Percentiles rank a stretch among this genome's conserved stretches.
phyloP scores from a whole-genome alignment of 1,140 invertebrate species.

The Diorhabda elongata region DNA sequence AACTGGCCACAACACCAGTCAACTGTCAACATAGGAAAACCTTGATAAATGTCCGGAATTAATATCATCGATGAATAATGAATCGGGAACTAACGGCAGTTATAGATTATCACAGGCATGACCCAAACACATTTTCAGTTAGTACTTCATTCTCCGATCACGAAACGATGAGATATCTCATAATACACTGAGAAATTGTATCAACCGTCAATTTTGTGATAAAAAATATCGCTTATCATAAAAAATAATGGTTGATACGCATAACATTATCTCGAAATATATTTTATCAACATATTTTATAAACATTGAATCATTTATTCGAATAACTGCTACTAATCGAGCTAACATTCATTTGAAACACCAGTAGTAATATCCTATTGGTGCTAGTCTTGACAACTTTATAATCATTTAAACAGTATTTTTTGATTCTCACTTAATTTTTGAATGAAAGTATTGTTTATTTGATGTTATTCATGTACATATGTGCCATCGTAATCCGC shows the following conservation, averaged over 20 bases:
- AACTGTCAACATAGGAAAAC: constrained; percentile 33
- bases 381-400: too few species aligned
- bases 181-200: too few species aligned
- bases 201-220: not conserved
- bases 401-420: too few species aligned
- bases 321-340: too few species aligned
- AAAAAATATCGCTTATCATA: not conserved
- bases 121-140: constrained; percentile 15
- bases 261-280: not conserved
- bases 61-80: constrained; percentile 44
- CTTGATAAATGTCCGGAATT: constrained; percentile 42
- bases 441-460: too few species aligned
- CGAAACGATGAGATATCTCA: not conserved
- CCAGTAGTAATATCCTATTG: too few species aligned
- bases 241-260: not conserved
- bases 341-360: too few species aligned
- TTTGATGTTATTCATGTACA: too few species aligned
- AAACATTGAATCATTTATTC: too few species aligned
- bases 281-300: too few species aligned
- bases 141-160: constrained; percentile 5
- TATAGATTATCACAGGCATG: constrained; percentile 32
- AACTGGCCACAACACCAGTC: constrained; percentile 16
- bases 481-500: too few species aligned
- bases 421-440: too few species aligned
- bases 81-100: constrained; percentile 37